Base-by-base conservation (phyloP, 2,797 vertebrate species). In the Gouania willdenowi region DNA sequence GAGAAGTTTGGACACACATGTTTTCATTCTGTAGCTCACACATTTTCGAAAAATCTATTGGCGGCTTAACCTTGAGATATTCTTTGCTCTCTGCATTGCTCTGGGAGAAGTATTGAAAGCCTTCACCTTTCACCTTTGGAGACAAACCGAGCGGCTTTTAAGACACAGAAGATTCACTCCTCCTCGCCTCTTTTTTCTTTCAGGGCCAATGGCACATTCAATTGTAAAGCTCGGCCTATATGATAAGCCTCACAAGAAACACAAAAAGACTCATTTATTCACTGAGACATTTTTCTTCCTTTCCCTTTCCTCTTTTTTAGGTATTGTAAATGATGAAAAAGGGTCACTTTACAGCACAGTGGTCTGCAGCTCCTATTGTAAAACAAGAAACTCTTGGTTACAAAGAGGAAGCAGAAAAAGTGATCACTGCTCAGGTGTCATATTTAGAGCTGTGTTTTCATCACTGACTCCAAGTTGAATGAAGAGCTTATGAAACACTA, bases 21-120 rank as follows among this genome's bases (percentile, higher is more conserved):
- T 75, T 71, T 79, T 56, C 56, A 58, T 74, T 62, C 50, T 58
- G 32, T 15, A 1, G 66, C 36, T 70, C 54, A 57, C 56, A 60
- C 44, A 41, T 59, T 61, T 64, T 29, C 27, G 10, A 23, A 68
- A 77, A 73, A 66, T 66, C 61, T 51, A 71, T 71, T 81, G 66
- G 31, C 24, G 3, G 48, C 48, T 46, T 73, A 75, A 82, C 81
- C 79, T 85, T 83, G 75, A 81, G 48, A 64, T 70, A 83, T 75
- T 72, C 36, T 63, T 78, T 65, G 31, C 47, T 71, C 76, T 83
- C 48, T 80, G 52, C 14, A 14, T 34, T 53, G 55, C 52, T 56
- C 71, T 73, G 67, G 75, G 75, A 57, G 62, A 82, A 58, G 69
- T 49, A 81, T 81, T 76, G 65, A 80, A 65, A 75, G 69, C 51